Evolutionary conservation across 2,888 invertebrate genomes (phyloP).

Genomic region (Drosophila kokeensis): DNA sequence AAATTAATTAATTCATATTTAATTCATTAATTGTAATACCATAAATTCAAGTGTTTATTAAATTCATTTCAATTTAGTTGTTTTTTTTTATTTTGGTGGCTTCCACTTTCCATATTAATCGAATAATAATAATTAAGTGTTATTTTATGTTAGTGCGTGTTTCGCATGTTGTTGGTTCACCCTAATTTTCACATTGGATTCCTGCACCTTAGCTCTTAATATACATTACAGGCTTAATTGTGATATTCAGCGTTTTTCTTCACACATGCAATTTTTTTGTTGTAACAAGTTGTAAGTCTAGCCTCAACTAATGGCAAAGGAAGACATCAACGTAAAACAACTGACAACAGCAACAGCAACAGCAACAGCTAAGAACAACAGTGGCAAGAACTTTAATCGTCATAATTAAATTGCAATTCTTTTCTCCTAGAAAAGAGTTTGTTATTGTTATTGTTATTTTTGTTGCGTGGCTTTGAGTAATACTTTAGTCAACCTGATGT

Average conservation of each 20-base stretch:
- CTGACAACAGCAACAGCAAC: constrained; percentile 5
- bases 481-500: constrained; percentile 51
- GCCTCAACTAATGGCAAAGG: not conserved
- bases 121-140: not conserved
- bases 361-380: constrained; percentile 6
- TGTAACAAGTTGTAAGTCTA: constrained; percentile 20
- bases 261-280: constrained; percentile 28
- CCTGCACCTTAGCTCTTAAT: not conserved
- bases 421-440: constrained; percentile 65
- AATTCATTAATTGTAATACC: not conserved
- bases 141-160: not conserved
- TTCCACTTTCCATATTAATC: not conserved
- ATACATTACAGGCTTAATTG: constrained; percentile 2
- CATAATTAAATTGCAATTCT: constrained; percentile 80
- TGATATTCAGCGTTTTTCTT: not conserved
- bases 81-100: not conserved
- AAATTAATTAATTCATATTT: not conserved
- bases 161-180: not conserved
- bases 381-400: constrained; percentile 45
- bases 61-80: not conserved
- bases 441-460: not conserved
- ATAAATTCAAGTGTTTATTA: not conserved
- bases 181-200: not conserved
- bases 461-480: constrained; percentile 27
- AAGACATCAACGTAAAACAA: not conserved